Base-by-base conservation (phyloP, 2,113 vertebrate species). In the Empidonax traillii region DNA sequence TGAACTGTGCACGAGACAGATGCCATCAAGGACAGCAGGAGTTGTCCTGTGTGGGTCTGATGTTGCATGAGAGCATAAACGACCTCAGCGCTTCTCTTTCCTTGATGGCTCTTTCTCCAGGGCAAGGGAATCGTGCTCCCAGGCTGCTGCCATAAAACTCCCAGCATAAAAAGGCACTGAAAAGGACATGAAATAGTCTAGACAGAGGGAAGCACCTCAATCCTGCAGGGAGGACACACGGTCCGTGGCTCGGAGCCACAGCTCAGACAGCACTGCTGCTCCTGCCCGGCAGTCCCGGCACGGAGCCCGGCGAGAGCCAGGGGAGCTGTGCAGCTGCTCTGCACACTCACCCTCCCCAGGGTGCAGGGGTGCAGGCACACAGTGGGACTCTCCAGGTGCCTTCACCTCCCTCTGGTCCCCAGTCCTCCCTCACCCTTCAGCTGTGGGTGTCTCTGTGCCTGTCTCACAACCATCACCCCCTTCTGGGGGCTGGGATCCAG, bases 351-450 rank as follows among this genome's bases (percentile, higher is more conserved):
- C 61, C 67, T 72, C 39, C 3, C 12, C 71, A 37, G 76, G 4
- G 8, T 31, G 43, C 10, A 0, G 1, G 7, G 33, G 10, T 8
- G n/a, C n/a, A 7, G 0, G 2, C 30, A 20, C 58, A 66, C 12
- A 65, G 58, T 13, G 47, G 35, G 35, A 35, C 39, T 7, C 47
- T 4, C 44, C 15, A 28, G 12, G 53, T 2, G 18, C 28, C n/a
- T 51, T 39, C 43, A 5, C 44, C 49, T 58, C 2, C 0, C 17
- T 18, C 46, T 47, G 71, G 68, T 20, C 43, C 37, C 7, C 80
- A 49, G 71, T 3, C 52, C 84, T 47, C 22, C 74, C 43, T 37
- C 52, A 12, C 63, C 46, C 52, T 31, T 12, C 39, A 43, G 49
- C 61, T 52, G 19, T n/a, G n/a, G n/a, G n/a, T n/a, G n/a, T n/a